Evolutionary conservation across 2,113 vertebrate genomes (phyloP).

Genomic region (Acanthisitta chloris): DNA sequence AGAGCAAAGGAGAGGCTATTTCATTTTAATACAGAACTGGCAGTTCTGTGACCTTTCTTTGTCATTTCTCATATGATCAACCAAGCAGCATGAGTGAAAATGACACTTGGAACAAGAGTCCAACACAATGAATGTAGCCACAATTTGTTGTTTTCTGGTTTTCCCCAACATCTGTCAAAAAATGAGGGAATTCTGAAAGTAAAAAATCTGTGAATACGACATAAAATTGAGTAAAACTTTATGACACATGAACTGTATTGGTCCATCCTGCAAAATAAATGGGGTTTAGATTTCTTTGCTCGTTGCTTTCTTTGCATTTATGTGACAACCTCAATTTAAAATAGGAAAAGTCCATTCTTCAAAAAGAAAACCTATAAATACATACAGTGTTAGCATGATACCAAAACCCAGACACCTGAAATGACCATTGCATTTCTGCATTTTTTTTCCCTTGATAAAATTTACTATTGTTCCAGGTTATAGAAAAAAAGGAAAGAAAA

Average conservation of each 20-base stretch:
- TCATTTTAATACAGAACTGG: slow-evolving; percentile 63
- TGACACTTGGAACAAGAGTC: slow-evolving; percentile 32
- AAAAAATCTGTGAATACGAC: not conserved
- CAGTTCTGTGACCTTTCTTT: slow-evolving; percentile 57
- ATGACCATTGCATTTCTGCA: not conserved
- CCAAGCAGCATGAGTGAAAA: slow-evolving; percentile 28
- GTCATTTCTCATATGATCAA: slow-evolving; percentile 52
- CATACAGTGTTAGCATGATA: not conserved
- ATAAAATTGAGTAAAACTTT: not conserved
- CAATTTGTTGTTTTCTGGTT: slow-evolving; percentile 26
- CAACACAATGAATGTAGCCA: not conserved
- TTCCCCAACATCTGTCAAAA: not conserved
- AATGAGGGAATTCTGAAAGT: not conserved
- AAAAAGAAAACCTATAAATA: not conserved
- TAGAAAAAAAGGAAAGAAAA: no score
- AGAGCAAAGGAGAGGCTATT: slow-evolving; percentile 40
- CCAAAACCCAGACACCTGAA: not conserved
- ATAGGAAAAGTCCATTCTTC: not conserved
- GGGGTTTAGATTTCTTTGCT: not conserved
- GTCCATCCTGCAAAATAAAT: not conserved
- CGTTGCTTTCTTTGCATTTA: not conserved
- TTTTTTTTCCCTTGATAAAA: not conserved
- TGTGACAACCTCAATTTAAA: not conserved
- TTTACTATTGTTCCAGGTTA: not conserved
- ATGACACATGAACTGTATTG: not conserved